phyloP scores from a whole-genome alignment of 2,888 invertebrate species.

The Hetaerina titia region DNA sequence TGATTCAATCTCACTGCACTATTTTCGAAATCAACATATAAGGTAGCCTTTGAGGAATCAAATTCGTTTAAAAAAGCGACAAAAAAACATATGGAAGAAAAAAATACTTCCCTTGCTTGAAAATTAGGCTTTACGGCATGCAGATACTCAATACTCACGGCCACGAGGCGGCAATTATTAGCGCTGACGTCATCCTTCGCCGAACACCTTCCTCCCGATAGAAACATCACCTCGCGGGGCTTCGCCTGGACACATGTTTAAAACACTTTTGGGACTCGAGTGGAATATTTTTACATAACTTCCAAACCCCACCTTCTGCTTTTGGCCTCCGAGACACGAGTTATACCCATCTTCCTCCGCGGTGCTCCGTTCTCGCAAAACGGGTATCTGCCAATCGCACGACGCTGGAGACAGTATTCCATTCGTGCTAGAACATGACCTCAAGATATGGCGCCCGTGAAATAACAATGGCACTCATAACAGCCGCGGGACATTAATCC shows the following conservation, averaged over 20 bases:
- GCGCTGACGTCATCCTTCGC: neutral
- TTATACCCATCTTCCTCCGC: neutral
- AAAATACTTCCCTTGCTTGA: too few relatives aligned
- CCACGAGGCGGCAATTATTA: neutral
- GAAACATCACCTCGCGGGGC: neutral
- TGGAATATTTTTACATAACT: constrained; percentile 17
- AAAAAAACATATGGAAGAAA: too few relatives aligned
- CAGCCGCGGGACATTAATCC: constrained; percentile 53
- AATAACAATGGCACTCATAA: constrained; percentile 43
- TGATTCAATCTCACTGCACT: too few relatives aligned
- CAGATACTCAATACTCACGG: neutral
- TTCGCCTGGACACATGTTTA: neutral
- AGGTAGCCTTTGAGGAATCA: too few relatives aligned
- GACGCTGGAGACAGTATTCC: constrained; percentile 25
- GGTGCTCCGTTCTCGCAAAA: neutral
- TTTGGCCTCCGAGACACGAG: neutral
- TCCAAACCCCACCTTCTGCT: neutral
- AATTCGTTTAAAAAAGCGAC: too few relatives aligned
- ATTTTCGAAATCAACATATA: too few relatives aligned
- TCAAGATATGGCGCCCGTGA: constrained; percentile 10
- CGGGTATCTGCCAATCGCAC: neutral
- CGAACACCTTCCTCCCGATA: neutral
- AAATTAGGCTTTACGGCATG: neutral
- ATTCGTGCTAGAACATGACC: neutral
- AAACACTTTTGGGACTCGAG: neutral